Percentiles rank a stretch among this genome's conserved stretches.
Evolutionary conservation across 2,113 vertebrate genomes (phyloP).

Genomic region (Zonotrichia leucophrys): DNA sequence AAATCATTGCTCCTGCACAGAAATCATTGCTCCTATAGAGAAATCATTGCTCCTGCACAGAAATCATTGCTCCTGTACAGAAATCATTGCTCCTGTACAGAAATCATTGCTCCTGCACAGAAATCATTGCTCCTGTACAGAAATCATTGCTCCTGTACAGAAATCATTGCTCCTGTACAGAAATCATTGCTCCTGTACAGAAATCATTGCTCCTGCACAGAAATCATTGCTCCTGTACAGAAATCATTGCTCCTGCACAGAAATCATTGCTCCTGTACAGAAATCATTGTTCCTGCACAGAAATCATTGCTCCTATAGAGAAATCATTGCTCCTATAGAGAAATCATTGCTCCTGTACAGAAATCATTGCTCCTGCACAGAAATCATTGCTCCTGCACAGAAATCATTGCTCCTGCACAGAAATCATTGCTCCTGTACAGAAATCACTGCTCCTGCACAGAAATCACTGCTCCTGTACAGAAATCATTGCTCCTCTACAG

Average conservation of each 20-base stretch:
- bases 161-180: neutral
- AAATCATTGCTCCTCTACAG: neutral
- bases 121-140: neutral
- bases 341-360: neutral
- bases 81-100: neutral
- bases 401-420: too few relatives aligned
- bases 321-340: neutral
- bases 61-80: neutral
- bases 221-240: neutral
- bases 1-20: neutral
- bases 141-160: neutral
- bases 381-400: neutral
- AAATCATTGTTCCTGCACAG: neutral
- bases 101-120: neutral
- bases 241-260: neutral
- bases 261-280: neutral
- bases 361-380: neutral
- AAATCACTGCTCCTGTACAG: rapidly evolving
- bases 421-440: neutral
- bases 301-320: neutral
- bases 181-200: rapidly evolving
- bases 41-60: neutral
- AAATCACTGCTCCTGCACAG: too few relatives aligned
- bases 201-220: neutral
- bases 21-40: too few relatives aligned